Base-by-base conservation (phyloP, 2,797 vertebrate species). In the Taenioides sp. region DNA sequence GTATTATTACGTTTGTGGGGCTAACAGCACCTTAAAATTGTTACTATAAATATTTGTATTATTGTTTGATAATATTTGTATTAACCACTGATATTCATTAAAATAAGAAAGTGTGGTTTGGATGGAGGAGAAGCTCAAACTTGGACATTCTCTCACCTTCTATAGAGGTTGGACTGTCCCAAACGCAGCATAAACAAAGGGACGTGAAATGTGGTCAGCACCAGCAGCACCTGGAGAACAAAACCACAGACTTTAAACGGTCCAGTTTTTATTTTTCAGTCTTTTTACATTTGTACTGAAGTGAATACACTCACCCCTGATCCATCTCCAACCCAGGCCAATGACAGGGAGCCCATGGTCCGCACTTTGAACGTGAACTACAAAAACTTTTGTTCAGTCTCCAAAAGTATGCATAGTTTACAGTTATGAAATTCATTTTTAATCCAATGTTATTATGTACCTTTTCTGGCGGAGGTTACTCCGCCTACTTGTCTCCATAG, bases 281-380 rank as follows among this genome's bases (percentile, higher is more conserved):
- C 7, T 18, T 34, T 61, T 61, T 20, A 11, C 0, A 20, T 7
- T 50, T 5, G 40, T 23, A 67, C 1, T 31, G 14, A 61, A 4
- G 4, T 12, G 14, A 77, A 74, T 52, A 66, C 22, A 79, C 96
- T 97, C 87, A 98, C 96, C 90, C 97, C 97, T 3, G 95, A 95
- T 87, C 93, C 94, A 62, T 97, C 95, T 83, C 96, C 97, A 86
- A 98, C 94, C 97, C 97, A 98, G 84, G 96, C 96, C 72, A 98
- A 92, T 0, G 96, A 96, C 65, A 97, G 93, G 0, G 95, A 96
- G 74, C 95, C 95, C 88, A 91, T 82, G 63, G 93, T 95, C 78
- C 94, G 89, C 81, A 97, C 95, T 76, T 94, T 94, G 75, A 98
- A 98, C 57, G 90, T 86, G 58, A 93, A 95, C 96, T 97, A 88